A percentile compares a stretch with the other conserved stretches of the same genome.
phyloP scores from a whole-genome alignment of 1,140 invertebrate genomes.

The Portunus trituberculatus region DNA sequence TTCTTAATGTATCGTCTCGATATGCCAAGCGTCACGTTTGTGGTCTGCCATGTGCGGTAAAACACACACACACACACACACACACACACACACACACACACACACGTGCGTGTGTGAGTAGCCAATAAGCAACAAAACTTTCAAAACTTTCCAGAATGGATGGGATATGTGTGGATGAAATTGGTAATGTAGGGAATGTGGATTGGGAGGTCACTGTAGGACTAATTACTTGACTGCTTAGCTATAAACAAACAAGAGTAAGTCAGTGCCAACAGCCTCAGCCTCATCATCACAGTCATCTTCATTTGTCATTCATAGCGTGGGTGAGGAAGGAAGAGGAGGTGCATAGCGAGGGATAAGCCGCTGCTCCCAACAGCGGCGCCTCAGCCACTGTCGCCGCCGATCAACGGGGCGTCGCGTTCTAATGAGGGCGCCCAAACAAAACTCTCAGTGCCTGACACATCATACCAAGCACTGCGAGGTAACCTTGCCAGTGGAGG shows the following conservation, averaged over 20 bases:
- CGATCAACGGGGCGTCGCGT: not conserved
- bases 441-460: not conserved
- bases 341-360: not conserved
- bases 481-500: not conserved
- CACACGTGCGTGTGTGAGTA: not conserved
- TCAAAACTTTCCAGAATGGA: not conserved
- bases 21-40: not conserved
- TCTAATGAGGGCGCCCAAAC: not conserved
- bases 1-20: too few species aligned
- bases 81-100: slow-evolving; percentile 1
- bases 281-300: not conserved
- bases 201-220: too few species aligned
- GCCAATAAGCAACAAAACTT: not conserved
- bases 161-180: not conserved
- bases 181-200: not conserved
- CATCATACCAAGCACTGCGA: not conserved
- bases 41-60: not conserved
- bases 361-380: not conserved
- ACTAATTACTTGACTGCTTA: too few species aligned
- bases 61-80: slow-evolving; percentile 1
- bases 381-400: not conserved
- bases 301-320: not conserved
- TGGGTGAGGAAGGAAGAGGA: not conserved
- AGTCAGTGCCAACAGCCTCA: not conserved
- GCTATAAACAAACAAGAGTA: too few species aligned